Percentiles rank a stretch among this genome's conserved stretches.
Conservation (phyloP, 1,140 invertebrate species). For the Proctacanthus coquilletti region DNA sequence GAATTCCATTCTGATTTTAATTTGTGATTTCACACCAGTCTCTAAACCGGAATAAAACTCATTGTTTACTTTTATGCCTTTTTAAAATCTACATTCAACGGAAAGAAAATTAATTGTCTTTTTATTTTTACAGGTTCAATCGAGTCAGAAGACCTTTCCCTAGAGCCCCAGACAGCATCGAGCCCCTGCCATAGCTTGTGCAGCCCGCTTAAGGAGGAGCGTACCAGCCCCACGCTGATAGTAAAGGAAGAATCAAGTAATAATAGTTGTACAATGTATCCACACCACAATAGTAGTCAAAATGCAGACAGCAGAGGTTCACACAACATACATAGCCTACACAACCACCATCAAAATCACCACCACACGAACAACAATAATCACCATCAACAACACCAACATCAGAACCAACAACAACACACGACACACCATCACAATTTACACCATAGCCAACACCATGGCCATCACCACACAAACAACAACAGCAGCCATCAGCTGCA, state of each 20-base stretch:
- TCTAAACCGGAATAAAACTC: no score
- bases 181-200: conserved; percentile 31
- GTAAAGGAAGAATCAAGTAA: conserved; percentile 59
- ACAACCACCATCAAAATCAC: conserved; percentile 10
- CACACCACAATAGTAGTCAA: conserved; percentile 25
- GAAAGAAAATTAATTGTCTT: conserved; percentile 7
- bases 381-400: conserved; percentile 18
- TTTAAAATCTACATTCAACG: no score
- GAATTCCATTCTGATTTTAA: no score
- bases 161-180: conserved; percentile 38
- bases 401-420: conserved; percentile 13
- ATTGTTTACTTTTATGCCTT: no score
- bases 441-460: conserved; percentile 13
- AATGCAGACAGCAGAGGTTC: conserved; percentile 12
- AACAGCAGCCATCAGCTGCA: conserved; percentile 20
- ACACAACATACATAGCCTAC: conserved; percentile 10
- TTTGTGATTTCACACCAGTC: no score
- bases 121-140: conserved; percentile 48
- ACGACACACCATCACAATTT: conserved; percentile 21
- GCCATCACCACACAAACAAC: conserved; percentile 17
- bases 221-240: conserved; percentile 37
- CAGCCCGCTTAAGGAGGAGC: conserved; percentile 39
- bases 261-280: conserved; percentile 48
- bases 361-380: conserved; percentile 15
- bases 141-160: conserved; percentile 56